Base-by-base conservation (phyloP, 2,113 vertebrate species). In the Empidonax alnorum region DNA sequence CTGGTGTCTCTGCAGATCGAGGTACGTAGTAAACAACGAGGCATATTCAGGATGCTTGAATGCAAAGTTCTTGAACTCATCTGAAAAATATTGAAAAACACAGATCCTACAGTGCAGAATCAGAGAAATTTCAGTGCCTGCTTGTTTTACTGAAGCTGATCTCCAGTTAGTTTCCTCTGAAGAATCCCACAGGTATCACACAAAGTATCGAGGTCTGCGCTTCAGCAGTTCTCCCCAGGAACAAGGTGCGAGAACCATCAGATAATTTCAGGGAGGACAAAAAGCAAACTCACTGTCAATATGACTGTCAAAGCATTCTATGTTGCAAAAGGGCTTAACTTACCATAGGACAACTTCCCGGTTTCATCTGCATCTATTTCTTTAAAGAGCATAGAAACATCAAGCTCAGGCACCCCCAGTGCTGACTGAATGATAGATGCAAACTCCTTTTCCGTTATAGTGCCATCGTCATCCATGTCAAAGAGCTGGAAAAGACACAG, bases 1-100 rank as follows among this genome's bases (percentile, higher is more conserved):
- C 62, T 99, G 98, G 96, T 98, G 98, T 3, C 99, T 97, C 97
- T 99, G 99, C 7, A 99, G 98, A 53, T 99, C 99, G 63, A 99
- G 95, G 96, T 99, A 99, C 1, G 99, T 99, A 65, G 99, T 99
- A 94, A 99, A 99, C 72, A 99, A 97, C 89, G 99, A 99, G 80
- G 99, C 99, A 39, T 99, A 99, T 94, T 99, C 98, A 8, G 99
- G 99, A 93, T 99, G 99, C 58, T 96, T 98, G 33, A 98, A 86
- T 56, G 99, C 99, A 87, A 99, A 99, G 84, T 97, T 76, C 90
- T 98, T 98, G 97, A 99, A 99, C 94, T 99, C 99, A 92, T 94
- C 99, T 99, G 82, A 87, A 96, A 97, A 68, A 87, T 4, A 90
- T 28, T 23, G 84, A 41, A 78, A 78, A 66, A 1, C 18, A 75